Evolutionary conservation across 2,888 invertebrate species (phyloP), one percentile per base, ranked within the genome.

Genomic region (Escarpia spicata): DNA sequence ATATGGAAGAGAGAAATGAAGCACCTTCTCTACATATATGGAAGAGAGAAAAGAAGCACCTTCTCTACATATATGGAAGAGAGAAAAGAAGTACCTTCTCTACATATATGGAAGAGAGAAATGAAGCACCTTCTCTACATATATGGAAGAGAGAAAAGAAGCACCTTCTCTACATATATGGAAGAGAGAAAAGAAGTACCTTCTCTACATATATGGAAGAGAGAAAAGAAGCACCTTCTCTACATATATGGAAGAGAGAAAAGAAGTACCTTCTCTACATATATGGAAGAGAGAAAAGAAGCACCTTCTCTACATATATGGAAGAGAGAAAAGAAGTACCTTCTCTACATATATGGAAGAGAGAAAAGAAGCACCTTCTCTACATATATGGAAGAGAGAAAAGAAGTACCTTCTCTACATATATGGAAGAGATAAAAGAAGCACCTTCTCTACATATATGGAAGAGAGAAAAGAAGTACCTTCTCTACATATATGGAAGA

Each of bases 21-120:
- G 19, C 12, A 94, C 94, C 93, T 94, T 99, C 96, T 99, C 98
- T 45, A 26, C n/a, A 19, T 26, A 6, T 19, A 75, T 6, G 26
- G 19, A 6, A 19, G 75, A 19, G 6, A 75, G 75, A 60, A 6
- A 75, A 52, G 15, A 4, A 26, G 75, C 2, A n/a, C 19, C 6
- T 75, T 26, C n/a, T 26, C 0, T 19, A 75, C 6, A 6, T 44
- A 31, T 2, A 31, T 12, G 31, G 15, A 15, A 37, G 91, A 31
- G 15, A 91, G 31, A 10, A 37, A 91, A 10, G 90, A 90, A 43
- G 26, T 91, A 43, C 26, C 19, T 91, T 43, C 26, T 91, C 15
- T 4, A 43, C n/a, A 19, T 91, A 19, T 43, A n/a, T n/a, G 31
- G 37, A 91, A 43, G 19, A 43, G 2, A 43, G 26, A 91, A 43